Evolutionary conservation across 2,888 invertebrate species (phyloP).

Genomic region (Yponomeuta sedellus): DNA sequence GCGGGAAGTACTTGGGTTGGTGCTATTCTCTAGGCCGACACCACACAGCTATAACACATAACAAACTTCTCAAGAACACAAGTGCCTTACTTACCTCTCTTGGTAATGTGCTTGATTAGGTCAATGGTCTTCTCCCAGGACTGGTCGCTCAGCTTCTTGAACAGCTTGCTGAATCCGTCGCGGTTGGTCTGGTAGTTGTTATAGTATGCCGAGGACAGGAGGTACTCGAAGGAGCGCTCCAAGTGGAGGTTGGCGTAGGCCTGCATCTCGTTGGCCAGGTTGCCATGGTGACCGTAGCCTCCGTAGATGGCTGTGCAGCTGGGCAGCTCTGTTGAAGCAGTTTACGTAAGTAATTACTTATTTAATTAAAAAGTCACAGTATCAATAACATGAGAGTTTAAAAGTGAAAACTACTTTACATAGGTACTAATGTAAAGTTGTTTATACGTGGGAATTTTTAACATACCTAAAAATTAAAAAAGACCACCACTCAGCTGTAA

Average conservation of each 20-base stretch:
- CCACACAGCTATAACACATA: too few relatives aligned
- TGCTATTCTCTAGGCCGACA: too few relatives aligned
- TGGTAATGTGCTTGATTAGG: slow-evolving; percentile 85
- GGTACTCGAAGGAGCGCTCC: slow-evolving; percentile 84
- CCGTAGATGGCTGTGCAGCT: slow-evolving; percentile 82
- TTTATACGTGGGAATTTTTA: too few relatives aligned
- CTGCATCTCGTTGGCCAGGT: slow-evolving; percentile 54
- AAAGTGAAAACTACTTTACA: too few relatives aligned
- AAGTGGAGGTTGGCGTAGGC: slow-evolving; percentile 81
- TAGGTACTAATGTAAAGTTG: too few relatives aligned
- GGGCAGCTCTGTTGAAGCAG: slow-evolving; percentile 40
- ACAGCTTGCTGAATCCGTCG: slow-evolving; percentile 84
- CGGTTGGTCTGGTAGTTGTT: slow-evolving; percentile 86
- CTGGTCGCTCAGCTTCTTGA: slow-evolving; percentile 83
- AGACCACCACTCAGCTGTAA: too few relatives aligned
- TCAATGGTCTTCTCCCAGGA: slow-evolving; percentile 85
- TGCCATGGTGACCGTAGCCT: slow-evolving; percentile 68
- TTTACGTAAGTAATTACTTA: too few relatives aligned
- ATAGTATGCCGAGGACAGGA: slow-evolving; percentile 85
- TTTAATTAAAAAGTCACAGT: too few relatives aligned
- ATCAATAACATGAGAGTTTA: too few relatives aligned
- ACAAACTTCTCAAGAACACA: neutral
- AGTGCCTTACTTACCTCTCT: slow-evolving; percentile 79
- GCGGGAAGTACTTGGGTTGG: too few relatives aligned
- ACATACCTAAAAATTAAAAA: too few relatives aligned